Base-by-base conservation (phyloP, 2,888 invertebrate species). In the Drosophila barbarae region DNA sequence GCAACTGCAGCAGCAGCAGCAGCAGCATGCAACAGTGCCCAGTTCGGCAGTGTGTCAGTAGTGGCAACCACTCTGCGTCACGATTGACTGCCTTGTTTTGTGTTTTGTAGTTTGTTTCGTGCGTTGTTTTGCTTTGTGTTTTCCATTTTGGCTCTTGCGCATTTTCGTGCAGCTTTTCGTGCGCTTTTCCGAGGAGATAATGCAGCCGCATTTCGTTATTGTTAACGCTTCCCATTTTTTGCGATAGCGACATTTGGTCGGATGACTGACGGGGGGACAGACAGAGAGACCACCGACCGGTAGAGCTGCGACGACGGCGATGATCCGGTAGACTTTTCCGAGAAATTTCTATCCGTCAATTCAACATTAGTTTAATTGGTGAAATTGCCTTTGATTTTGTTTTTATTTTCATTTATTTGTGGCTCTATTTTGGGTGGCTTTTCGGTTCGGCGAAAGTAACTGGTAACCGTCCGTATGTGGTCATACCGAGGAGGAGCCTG, bases 311-410 rank as follows among this genome's bases (percentile, higher is more conserved):
- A 42, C 55, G 49, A 23, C 13, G 6, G 34, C 55, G 49, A 41
- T 26, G 44, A 50, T 44, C 71, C 68, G 65, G 56, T 59, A 71
- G 66, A 73, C 66, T 69, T 77, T 79, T 78, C 73, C 77, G 69
- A 81, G 81, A 81, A 79, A 79, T 81, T 78, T 81, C 72, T 72
- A 69, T 64, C 59, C 57, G 69, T 56, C 78, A 77, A 66, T 69
- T 73, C 46, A 64, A 68, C 57, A 66, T 75, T 68, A 72, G 77
- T 77, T 76, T 78, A 80, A 78, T 79, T 79, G 81, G 78, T 71
- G 81, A 79, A 79, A 79, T 69, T 73, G 65, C 49, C 52, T 61
- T 58, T 60, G 49, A 53, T 69, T 32, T 44, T 44, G 2, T 30
- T 15, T 21, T 49, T 21, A 32, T 8, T 7, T 38, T 44, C 9